phyloP scores from a whole-genome alignment of 2,113 vertebrate species.

The Elanus axillaris region DNA sequence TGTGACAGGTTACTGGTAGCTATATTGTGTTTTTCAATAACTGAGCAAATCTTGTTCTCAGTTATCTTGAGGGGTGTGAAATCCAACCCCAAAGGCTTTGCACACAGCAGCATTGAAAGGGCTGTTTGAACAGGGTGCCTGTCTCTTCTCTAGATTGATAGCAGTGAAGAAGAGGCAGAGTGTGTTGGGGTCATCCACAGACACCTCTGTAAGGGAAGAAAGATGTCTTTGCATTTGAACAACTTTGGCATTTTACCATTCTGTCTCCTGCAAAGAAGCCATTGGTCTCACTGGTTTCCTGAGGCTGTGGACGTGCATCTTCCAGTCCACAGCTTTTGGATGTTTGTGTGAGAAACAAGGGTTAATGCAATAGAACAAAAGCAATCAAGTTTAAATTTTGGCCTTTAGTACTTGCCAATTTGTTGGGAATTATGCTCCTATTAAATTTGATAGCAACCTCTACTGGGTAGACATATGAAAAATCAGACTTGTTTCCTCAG shows the following conservation, averaged over 20 bases:
- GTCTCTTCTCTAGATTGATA: background rate
- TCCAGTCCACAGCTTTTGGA: background rate
- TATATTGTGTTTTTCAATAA: background rate
- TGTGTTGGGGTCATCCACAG: background rate
- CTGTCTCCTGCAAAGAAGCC: background rate
- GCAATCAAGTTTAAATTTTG: slow-evolving; percentile 56
- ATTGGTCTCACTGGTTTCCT: background rate
- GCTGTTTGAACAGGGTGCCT: background rate
- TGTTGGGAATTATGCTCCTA: background rate
- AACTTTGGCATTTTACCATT: background rate
- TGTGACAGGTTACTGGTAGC: background rate
- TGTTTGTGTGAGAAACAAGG: slow-evolving; percentile 1
- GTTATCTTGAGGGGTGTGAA: background rate
- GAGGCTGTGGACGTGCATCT: background rate
- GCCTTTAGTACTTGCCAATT: slow-evolving; percentile 15
- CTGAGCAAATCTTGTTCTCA: background rate
- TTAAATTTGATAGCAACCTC: slow-evolving; percentile 32
- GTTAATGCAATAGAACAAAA: slow-evolving; percentile 60
- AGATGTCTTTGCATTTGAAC: background rate
- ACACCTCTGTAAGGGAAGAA: background rate
- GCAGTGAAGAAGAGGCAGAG: background rate
- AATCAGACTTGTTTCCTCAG: background rate
- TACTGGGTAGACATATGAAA: background rate
- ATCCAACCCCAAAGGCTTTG: background rate
- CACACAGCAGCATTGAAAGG: background rate